Percentiles rank a stretch among this genome's conserved stretches.
Evolutionary conservation across 2,113 vertebrate species (phyloP).

Genomic region (Cavia porcellus): DNA sequence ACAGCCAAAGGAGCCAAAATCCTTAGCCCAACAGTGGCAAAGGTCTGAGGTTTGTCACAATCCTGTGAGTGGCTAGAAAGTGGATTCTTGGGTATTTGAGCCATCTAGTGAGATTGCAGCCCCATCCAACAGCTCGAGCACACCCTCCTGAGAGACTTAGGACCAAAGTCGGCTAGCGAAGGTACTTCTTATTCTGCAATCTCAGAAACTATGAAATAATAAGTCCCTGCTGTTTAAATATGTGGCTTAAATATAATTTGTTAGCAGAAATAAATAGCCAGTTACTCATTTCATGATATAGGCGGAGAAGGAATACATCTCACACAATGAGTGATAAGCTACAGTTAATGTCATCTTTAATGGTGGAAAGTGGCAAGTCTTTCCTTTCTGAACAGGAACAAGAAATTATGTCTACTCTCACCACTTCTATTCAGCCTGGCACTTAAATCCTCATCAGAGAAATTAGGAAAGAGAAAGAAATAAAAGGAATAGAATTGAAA

Average conservation of each 20-base stretch:
- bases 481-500: not conserved
- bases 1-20: not conserved
- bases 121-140: not conserved
- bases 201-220: not conserved
- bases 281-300: not conserved
- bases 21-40: not conserved
- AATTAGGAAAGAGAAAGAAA: not conserved
- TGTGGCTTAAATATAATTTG: not conserved
- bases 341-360: not conserved
- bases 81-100: not conserved
- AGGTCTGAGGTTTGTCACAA: not conserved
- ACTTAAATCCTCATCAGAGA: not conserved
- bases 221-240: not conserved
- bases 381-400: not conserved
- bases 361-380: not conserved
- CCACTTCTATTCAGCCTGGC: not conserved
- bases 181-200: not conserved
- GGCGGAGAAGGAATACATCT: not conserved
- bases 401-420: not conserved
- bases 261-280: constrained; percentile 13
- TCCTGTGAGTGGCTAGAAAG: not conserved
- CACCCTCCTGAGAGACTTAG: not conserved
- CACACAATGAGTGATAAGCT: not conserved
- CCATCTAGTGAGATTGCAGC: not conserved
- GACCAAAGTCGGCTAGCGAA: not conserved